Evolutionary conservation across 2,888 invertebrate genomes (phyloP), one percentile per base, ranked within the genome.

Genomic region (Brachylomia viminalis): DNA sequence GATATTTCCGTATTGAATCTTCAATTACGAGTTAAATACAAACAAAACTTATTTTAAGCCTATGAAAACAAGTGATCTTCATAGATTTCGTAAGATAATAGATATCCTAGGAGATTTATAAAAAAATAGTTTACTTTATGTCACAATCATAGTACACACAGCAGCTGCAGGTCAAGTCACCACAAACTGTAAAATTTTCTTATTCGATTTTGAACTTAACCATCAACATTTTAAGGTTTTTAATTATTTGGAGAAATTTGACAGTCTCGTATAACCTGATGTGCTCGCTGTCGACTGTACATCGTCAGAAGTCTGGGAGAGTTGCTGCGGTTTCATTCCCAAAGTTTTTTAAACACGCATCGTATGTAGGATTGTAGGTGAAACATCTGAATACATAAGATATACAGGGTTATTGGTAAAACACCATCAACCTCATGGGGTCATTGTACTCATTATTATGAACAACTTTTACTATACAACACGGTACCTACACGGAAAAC

Each of bases 271-370:
- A n/a, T n/a, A n/a, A n/a, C n/a, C n/a, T n/a, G n/a, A n/a, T n/a
- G n/a, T n/a, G n/a, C n/a, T n/a, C n/a, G n/a, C n/a, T n/a, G n/a
- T n/a, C n/a, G n/a, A 45, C 1, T 27, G 23, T 47, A 15, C 20
- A 66, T n/a, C 8, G 30, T 30, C n/a, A 64, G 27, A 75, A 70
- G 33, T 47, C 23, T 84, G 82, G 33, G 80, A 83, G 30, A 49
- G 13, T 42, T 11, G n/a, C 10, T 20, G 42, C 33, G 75, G 42
- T 66, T 45, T 58, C 27, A 58, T 82, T 82, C 80, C 58, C 82
- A 82, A 27, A 47, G 33, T 71, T 68, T 62, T 74, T 69, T 23
- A 17, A 47, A 30, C 27, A 33, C 11, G 5, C 58, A 66, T 65
- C 58, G 47, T 45, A 75, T n/a, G 0, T 64, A 27, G 45, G 27